These are phyloP conservation scores for Myzus persicae DNA, from an alignment of 1,140 invertebrate species.

Conservation along the genomic window DNA sequence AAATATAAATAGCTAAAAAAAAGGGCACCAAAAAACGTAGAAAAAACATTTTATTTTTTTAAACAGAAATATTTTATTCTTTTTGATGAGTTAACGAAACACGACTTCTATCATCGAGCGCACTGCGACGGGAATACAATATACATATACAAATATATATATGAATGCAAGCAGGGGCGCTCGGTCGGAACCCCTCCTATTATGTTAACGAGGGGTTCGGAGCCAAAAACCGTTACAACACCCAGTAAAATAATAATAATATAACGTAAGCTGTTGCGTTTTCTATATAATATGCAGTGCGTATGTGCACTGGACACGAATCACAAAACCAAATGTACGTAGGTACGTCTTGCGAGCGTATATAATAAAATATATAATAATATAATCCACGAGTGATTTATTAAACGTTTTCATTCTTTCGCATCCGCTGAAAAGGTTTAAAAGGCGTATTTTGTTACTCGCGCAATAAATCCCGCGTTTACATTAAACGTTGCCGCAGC, in stretches of 20 bases:
- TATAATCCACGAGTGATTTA: conserved; percentile 54
- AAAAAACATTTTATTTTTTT: background rate
- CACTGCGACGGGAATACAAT: conserved; percentile 25
- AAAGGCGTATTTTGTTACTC: conserved; percentile 29
- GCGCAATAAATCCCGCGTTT: background rate
- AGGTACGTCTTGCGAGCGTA: background rate
- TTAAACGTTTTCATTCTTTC: conserved; percentile 49
- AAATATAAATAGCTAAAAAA: background rate
- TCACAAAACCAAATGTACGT: background rate
- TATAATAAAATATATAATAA: conserved; percentile 8
- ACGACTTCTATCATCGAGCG: conserved; percentile 49
- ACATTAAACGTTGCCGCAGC: background rate
- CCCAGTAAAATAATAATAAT: conserved; percentile 56
- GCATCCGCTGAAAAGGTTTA: conserved; percentile 50
- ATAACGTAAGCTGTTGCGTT: conserved; percentile 49
- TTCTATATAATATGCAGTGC: background rate
- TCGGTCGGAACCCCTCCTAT: conserved; percentile 49
- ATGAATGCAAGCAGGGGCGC: conserved; percentile 8
- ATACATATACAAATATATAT: background rate
- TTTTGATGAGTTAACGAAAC: conserved; percentile 47
- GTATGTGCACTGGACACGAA: conserved; percentile 12
- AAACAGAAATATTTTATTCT: conserved; percentile 4
- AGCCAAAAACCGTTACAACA: conserved; percentile 57
- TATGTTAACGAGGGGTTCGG: conserved; percentile 53
- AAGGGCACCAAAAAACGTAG: background rate